Evolutionary conservation across 2,113 vertebrate genomes (phyloP), one percentile per base, ranked within the genome.

Genomic region (Alectura lathami): DNA sequence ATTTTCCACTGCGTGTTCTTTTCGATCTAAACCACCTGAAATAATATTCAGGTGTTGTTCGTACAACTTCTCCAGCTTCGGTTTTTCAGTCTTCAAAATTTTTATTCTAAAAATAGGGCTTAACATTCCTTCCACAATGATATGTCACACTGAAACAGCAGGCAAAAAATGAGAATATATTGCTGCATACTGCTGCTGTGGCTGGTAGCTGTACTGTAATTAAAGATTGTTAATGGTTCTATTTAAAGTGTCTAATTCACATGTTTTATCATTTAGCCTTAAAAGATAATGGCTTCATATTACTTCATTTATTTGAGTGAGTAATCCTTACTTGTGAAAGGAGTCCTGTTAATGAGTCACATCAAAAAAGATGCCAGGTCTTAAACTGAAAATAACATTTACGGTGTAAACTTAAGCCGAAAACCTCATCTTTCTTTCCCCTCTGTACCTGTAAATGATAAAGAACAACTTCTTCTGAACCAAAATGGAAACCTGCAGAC

Each of bases 261-360:
- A 91, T 42, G 86, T 90, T 89, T 92, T 78, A 82, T 89, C 53
- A 73, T 92, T 89, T 84, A 82, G 36, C 51, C 45, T 95, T 91
- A 87, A 91, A 96, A 95, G 83, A 93, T 86, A 91, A 91, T 84
- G 53, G 74, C 40, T 91, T 95, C 81, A 84, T 86, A 88, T 94
- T 89, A 88, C 36, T 92, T 86, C 62, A 73, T 84, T 94, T 95
- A 82, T 32, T 82, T 80, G 45, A 77, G 34, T 88, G 83, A 95
- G 77, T 92, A 89, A 94, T 79, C 66, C 21, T 62, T 51, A 50
- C 2, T 92, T 60, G 62, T 75, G 66, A 81, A 93, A 91, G 45
- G 66, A 93, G 22, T 60, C 22, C n/a, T 60, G 24, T 74, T 89
- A 94, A 82, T 84, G 70, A 89, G 48, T 89, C 66, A 89, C 48